Base-by-base conservation (phyloP, 2,888 invertebrate species). In the Catonia carolina region DNA sequence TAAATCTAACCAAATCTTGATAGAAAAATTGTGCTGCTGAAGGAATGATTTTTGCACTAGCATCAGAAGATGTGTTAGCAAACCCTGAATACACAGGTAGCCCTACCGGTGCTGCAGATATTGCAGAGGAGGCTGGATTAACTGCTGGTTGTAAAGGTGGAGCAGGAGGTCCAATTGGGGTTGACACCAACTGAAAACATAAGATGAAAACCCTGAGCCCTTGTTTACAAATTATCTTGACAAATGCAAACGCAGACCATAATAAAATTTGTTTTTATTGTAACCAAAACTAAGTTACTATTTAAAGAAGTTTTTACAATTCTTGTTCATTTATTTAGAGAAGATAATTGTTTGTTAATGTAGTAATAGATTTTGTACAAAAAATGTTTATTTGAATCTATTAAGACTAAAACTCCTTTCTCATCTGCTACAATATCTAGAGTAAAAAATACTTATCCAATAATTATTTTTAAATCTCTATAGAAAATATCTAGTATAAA, bases 111-210 rank as follows among this genome's bases (percentile, higher is more conserved):
- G 7, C 36, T 37, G 12, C 15, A 37, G 36, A 31, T 4, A 8
- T 8, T 27, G 18, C 20, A 22, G 42, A 18, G 1, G 17, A 10
- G 37, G 42, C 37, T 35, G 54, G 27, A 18, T 6, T 37, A 14
- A n/a, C 6, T 8, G 49, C 6, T 6, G 41, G 36, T 36, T 45
- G 23, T 20, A 23, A 36, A 48, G 52, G 54, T 14, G 61, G 50
- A 2, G 60, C 49, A 7, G 56, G 55, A 10, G 53, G 62, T 7
- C 66, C 64, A 53, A 83, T 82, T 1, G 82, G 80, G 18, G 83
- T 82, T 12, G 82, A 82, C 58, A 82, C 79, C 79, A 82, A 80
- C 82, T 83, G 75, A 1, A 75, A 74, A 47, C 56, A 56, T 37
- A 36, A 49, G 42, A 33, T 27, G 50, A 45, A 41, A 57, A 8